These are phyloP conservation scores for Agrochola circellaris DNA, from an alignment of 2,888 invertebrate species.

Conservation along the genomic window DNA sequence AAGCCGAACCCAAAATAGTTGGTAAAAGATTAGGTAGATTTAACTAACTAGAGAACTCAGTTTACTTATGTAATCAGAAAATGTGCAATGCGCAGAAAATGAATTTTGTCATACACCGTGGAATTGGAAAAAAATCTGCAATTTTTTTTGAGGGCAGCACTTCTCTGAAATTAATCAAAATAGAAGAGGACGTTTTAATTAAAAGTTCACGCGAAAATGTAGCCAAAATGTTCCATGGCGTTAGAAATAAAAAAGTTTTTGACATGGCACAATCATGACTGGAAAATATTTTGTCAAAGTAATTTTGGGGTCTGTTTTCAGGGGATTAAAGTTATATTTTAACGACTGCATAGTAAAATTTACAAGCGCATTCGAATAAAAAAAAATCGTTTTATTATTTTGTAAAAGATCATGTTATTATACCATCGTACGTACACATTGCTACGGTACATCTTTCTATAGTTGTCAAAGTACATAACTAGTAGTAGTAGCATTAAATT, in stretches of 20 bases:
- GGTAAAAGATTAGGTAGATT: not conserved
- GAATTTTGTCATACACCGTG: slow-evolving; percentile 13
- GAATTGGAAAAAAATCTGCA: slow-evolving; percentile 39
- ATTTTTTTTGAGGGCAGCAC: not conserved
- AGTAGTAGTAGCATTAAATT: too few species aligned
- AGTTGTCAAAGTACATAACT: too few species aligned
- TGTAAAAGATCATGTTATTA: not conserved
- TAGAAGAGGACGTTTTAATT: slow-evolving; percentile 43
- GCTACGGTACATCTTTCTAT: not conserved
- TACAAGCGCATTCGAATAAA: too few species aligned
- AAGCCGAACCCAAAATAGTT: not conserved
- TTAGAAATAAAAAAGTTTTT: slow-evolving; percentile 33
- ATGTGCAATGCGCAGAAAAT: slow-evolving; percentile 27
- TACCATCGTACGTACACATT: not conserved
- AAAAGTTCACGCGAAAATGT: slow-evolving; percentile 44
- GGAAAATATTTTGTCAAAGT: not conserved
- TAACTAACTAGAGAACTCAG: not conserved
- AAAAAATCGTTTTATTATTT: not conserved
- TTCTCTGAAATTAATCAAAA: slow-evolving; percentile 20
- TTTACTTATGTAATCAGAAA: slow-evolving; percentile 42
- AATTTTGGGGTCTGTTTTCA: not conserved
- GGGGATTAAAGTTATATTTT: not conserved
- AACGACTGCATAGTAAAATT: not conserved
- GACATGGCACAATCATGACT: slow-evolving; percentile 10
- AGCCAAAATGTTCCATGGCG: slow-evolving; percentile 5